Base-by-base conservation (phyloP, 2,797 vertebrate genomes). In the Halcyon leucocephala region DNA sequence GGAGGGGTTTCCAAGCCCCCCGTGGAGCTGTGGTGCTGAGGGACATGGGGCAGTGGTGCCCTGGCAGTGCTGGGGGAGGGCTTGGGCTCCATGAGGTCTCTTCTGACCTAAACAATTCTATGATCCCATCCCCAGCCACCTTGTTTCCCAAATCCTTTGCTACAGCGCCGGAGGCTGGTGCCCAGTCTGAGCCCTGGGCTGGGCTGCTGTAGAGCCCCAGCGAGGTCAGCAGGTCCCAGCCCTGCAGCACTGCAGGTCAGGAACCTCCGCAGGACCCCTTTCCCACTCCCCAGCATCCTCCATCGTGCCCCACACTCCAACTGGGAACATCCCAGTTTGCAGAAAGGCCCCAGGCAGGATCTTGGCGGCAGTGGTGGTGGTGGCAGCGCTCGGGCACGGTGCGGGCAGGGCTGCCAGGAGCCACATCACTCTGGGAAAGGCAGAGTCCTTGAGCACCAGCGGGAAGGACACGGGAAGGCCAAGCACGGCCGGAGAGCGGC, bases 321-420 rank as follows among this genome's bases (percentile, higher is more conserved):
- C 20, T 0, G 6, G 66, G 44, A 20, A 17, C 25, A n/a, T 7
- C 35, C 41, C 64, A 22, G 49, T 0, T 6, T 1, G 4, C 6
- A 28, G 41, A 14, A 60, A 46, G 2, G 8, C 4, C 33, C 31
- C 51, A 8, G 42, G 17, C 0, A 7, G 67, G 44, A 31, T 21
- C 26, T n/a, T 7, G 19, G 41, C 0, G 24, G 26, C 0, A 29
- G 29, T 0, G 2, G 41, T 46, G 42, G 13, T 2, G 26, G 29
- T 3, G 17, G 14, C 61, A 78, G 65, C 1, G 4, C 14, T 2
- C 0, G 10, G 65, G 26, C 18, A 82, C 11, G 39, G 24, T 60
- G 1, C 33, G 8, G 51, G 37, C 26, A 66, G 14, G 18, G 26
- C 12, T 54, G 22, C 26, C 0, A 1, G 20, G 25, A 71, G 12